Evolutionary conservation across 1,140 invertebrate species (phyloP).

Genomic region (Ceratina australensis): DNA sequence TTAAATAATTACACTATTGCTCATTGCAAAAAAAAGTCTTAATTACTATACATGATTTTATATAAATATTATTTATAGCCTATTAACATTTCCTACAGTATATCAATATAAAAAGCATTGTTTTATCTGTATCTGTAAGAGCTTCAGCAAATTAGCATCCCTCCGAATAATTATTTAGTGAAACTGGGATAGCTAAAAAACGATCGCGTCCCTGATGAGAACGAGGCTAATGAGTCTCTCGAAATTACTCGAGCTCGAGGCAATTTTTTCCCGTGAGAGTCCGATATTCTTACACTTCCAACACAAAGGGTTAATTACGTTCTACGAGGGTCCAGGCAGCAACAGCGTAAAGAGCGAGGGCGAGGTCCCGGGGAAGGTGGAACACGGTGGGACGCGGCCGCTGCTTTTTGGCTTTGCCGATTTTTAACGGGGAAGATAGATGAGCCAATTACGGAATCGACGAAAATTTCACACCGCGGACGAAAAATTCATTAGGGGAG

Average conservation of each 20-base stretch:
- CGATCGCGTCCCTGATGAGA: background rate
- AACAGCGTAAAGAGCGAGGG: background rate
- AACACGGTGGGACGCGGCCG: constrained; percentile 19
- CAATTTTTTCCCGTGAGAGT: constrained; percentile 15
- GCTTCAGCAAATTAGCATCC: background rate
- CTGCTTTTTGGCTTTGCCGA: constrained; percentile 53
- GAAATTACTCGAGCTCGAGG: constrained; percentile 18
- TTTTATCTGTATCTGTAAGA: background rate
- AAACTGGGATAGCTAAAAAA: background rate
- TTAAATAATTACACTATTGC: too few relatives aligned
- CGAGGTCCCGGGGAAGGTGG: constrained; percentile 26
- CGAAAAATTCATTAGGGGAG: constrained; percentile 68
- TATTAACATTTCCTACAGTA: background rate
- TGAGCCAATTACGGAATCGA: constrained; percentile 69
- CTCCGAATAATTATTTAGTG: constrained; percentile 7
- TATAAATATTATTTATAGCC: too few relatives aligned
- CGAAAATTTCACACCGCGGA: constrained; percentile 69
- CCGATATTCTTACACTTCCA: constrained; percentile 54
- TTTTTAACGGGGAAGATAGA: constrained; percentile 61
- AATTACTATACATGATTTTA: too few relatives aligned
- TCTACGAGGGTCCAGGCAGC: constrained; percentile 30
- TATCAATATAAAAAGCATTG: background rate
- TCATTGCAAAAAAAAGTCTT: too few relatives aligned
- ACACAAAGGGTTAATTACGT: constrained; percentile 58
- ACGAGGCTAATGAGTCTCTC: background rate